Evolutionary conservation across 2,888 invertebrate species (phyloP), one percentile per base, ranked within the genome.

Genomic region (Pammene aurita): DNA sequence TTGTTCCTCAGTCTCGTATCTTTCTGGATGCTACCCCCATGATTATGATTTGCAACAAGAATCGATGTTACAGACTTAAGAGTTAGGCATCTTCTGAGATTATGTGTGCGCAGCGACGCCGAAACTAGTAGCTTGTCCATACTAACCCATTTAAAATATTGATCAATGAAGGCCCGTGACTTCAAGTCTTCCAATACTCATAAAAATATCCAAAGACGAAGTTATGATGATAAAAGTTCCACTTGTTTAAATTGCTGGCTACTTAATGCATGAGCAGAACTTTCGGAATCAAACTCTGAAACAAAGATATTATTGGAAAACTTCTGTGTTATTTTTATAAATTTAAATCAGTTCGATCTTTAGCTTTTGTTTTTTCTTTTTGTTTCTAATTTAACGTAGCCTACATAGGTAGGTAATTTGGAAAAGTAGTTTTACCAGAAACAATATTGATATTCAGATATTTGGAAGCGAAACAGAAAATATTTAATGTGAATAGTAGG

Each of bases 271-370:
- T 50, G 60, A 44, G 42, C 60, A 56, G 13, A 54, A 61, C 62
- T 56, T 61, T 61, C 9, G 52, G 65, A 71, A 61, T 50, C 41
- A 41, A 70, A 71, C 63, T 66, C 58, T 46, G 18, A 54, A 60
- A 63, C 55, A 65, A 65, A 65, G 63, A 67, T 73, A 56, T 66
- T 72, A 73, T 73, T 70, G 70, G 70, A 70, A 72, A 73, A 73
- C 70, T 73, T 73, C 58, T 70, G 48, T 61, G 61, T 65, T 46
- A 69, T 69, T 66, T 71, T 38, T 56, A 61, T 64, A 57, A 48
- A 61, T 46, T 26, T 58, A 35, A 60, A 60, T 35, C 10, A 46
- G 35, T 18, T 54, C 34, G 34, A 10, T 18, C 16, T 16, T 10
- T 9, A 5, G 35, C 16, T 56, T 56, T 18, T 41, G 11, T 1